Conservation (phyloP, 2,113 vertebrate species). For the Osmerus mordax region DNA sequence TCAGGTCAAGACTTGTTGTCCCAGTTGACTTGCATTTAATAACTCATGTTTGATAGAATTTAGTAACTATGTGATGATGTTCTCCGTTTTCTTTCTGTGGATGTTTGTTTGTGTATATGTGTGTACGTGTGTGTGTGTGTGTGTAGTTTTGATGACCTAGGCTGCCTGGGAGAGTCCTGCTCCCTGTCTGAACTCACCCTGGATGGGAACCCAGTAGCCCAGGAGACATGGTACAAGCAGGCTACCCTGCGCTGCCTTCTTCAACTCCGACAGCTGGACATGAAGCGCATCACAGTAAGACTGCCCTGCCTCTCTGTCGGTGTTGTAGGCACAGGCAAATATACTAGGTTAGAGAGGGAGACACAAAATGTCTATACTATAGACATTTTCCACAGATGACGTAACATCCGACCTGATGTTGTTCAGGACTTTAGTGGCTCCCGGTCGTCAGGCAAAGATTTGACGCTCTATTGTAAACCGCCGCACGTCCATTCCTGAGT, state of each 20-base stretch:
- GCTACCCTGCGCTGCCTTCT: constrained; percentile 91
- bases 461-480: neutral
- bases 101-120: constrained; percentile 1
- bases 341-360: too few relatives aligned
- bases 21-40: constrained; percentile 15
- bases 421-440: too few relatives aligned
- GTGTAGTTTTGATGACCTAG: constrained; percentile 86
- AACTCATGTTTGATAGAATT: constrained; percentile 7
- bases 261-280: constrained; percentile 96
- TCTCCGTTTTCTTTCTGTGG: neutral
- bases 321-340: too few relatives aligned
- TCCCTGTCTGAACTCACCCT: constrained; percentile 93
- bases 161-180: constrained; percentile 83
- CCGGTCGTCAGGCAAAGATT: neutral
- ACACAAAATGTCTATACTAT: too few relatives aligned
- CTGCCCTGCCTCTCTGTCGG: too few relatives aligned
- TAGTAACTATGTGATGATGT: neutral
- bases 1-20: neutral
- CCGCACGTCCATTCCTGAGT: neutral
- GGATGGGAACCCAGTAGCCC: constrained; percentile 98
- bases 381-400: too few relatives aligned
- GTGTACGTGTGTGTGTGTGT: constrained; percentile 21
- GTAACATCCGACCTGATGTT: too few relatives aligned
- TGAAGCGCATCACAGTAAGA: constrained; percentile 97
- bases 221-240: constrained; percentile 99